Percentiles rank a stretch among this genome's conserved stretches.
phyloP scores from a whole-genome alignment of 2,888 invertebrate genomes.

The Ichneumoninae sp. region DNA sequence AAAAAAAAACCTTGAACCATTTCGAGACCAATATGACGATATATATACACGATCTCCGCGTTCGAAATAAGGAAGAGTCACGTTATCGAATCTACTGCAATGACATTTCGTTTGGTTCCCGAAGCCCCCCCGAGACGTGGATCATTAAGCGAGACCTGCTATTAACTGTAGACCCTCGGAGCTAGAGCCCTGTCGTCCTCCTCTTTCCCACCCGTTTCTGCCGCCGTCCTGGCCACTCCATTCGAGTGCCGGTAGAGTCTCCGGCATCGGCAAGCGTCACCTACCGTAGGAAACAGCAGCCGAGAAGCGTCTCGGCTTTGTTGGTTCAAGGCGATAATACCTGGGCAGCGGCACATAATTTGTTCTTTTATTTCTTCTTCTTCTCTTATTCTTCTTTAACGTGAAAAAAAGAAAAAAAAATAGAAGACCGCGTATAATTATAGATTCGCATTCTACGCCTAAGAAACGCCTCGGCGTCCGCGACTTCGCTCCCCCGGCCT shows the following conservation, averaged over 20 bases:
- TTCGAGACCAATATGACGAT: constrained; percentile 4
- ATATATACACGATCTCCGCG: constrained; percentile 14
- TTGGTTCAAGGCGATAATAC: constrained; percentile 83
- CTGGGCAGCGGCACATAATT: constrained; percentile 72
- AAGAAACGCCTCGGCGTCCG: constrained; percentile 71
- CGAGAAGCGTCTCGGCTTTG: constrained; percentile 75
- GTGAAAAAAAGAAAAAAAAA: constrained; percentile 58
- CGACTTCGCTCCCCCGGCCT: constrained; percentile 38
- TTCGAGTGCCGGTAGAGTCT: constrained; percentile 36
- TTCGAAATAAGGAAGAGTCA: constrained; percentile 64
- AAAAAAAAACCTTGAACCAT: background rate
- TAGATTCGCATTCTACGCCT: constrained; percentile 80
- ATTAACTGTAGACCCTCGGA: constrained; percentile 78
- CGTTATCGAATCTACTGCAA: constrained; percentile 82
- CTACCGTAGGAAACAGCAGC: constrained; percentile 39
- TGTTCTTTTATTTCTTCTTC: constrained; percentile 39
- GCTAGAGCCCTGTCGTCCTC: constrained; percentile 21
- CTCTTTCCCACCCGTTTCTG: constrained; percentile 54
- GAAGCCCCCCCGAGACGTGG: constrained; percentile 70
- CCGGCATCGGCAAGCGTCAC: constrained; percentile 30
- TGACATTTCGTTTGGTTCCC: constrained; percentile 81
- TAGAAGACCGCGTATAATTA: constrained; percentile 79
- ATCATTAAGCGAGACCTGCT: constrained; percentile 82
- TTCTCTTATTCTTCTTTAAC: constrained; percentile 59
- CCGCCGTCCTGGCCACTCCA: constrained; percentile 40